Percentiles rank a stretch among this genome's conserved stretches.
These are phyloP conservation scores for Plagiodera versicolora DNA, from an alignment of 2,888 invertebrate species.

Conservation along the genomic window DNA sequence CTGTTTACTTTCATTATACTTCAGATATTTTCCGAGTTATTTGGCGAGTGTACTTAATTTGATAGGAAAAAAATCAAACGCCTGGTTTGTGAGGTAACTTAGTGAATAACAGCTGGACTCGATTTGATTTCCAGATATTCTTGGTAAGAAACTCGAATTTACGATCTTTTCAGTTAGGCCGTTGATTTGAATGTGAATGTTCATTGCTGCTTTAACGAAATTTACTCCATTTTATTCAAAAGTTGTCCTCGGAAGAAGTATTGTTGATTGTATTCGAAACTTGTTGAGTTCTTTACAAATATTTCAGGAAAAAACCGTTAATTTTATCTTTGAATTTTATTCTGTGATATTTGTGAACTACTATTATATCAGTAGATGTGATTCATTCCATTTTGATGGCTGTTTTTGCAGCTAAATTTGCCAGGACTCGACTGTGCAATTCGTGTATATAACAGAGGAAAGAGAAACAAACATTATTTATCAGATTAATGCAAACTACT, in stretches of 20 bases:
- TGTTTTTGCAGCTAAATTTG: slow-evolving; percentile 30
- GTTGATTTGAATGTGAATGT: background rate
- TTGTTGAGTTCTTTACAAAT: slow-evolving; percentile 18
- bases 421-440: slow-evolving; percentile 53
- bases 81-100: too few species aligned
- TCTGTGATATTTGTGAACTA: slow-evolving; percentile 15
- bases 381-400: slow-evolving; percentile 27
- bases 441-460: slow-evolving; percentile 41
- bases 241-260: background rate
- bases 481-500: slow-evolving; percentile 10
- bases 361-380: slow-evolving; percentile 23
- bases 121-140: too few species aligned
- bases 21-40: too few species aligned
- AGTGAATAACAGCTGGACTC: too few species aligned
- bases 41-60: too few species aligned
- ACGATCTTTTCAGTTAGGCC: too few species aligned
- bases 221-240: background rate
- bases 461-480: slow-evolving; percentile 12
- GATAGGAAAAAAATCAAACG: too few species aligned
- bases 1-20: too few species aligned
- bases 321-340: slow-evolving; percentile 6
- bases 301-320: slow-evolving; percentile 13
- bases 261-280: slow-evolving; percentile 12
- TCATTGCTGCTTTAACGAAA: too few species aligned
- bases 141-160: too few species aligned